phyloP scores from a whole-genome alignment of 2,888 invertebrate species.

The Leptinotarsa juncta region DNA sequence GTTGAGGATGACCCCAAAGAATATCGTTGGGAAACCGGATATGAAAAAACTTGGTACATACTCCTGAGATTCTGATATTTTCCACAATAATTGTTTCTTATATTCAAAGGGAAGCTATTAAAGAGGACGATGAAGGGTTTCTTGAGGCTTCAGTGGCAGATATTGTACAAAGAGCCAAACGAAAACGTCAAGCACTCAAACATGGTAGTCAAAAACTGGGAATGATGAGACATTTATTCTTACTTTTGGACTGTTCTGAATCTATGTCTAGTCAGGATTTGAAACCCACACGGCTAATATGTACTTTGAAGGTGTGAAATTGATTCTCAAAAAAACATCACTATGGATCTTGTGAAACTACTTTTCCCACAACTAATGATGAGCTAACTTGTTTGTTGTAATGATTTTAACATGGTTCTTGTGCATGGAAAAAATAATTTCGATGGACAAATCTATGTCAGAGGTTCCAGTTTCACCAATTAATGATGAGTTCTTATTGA shows the following conservation, averaged over 20 bases:
- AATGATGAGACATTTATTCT: slow-evolving; percentile 97
- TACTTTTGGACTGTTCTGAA: slow-evolving; percentile 93
- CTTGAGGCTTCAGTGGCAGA: slow-evolving; percentile 92
- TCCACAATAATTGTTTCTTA: slow-evolving; percentile 19
- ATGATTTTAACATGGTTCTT: too few species aligned
- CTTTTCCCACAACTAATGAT: too few species aligned
- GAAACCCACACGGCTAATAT: slow-evolving; percentile 90
- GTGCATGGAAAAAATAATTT: too few species aligned
- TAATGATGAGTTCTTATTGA: too few species aligned
- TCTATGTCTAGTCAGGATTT: slow-evolving; percentile 95
- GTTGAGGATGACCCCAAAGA: slow-evolving; percentile 89
- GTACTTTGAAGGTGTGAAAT: slow-evolving; percentile 81
- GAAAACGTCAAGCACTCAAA: slow-evolving; percentile 79
- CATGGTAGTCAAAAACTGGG: slow-evolving; percentile 87
- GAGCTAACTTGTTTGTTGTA: too few species aligned
- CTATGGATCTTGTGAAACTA: too few species aligned
- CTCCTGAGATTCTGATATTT: slow-evolving; percentile 5
- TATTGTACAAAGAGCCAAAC: slow-evolving; percentile 89
- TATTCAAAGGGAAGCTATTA: slow-evolving; percentile 86
- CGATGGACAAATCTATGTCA: too few species aligned
- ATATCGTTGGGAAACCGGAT: slow-evolving; percentile 95
- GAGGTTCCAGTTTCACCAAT: too few species aligned
- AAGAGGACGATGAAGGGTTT: slow-evolving; percentile 95
- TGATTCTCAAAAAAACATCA: slow-evolving; percentile 5
- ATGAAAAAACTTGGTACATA: slow-evolving; percentile 90